These are phyloP conservation scores for Tipula unca DNA, from an alignment of 2,888 invertebrate genomes.

Conservation along the genomic window DNA sequence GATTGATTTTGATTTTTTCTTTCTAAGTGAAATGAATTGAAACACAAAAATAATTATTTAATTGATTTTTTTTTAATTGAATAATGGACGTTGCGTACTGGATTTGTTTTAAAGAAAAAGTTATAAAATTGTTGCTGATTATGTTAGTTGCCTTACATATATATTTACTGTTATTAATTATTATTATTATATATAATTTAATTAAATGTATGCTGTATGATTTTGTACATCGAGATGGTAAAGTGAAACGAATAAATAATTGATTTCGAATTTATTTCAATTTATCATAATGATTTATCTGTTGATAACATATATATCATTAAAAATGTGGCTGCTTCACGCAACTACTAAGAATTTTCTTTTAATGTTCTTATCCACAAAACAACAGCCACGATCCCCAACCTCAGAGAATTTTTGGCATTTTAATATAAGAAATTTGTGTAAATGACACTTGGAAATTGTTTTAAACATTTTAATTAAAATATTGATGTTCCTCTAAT, in stretches of 20 bases:
- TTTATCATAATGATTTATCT: too few relatives aligned
- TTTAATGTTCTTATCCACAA: too few relatives aligned
- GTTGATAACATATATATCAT: too few relatives aligned
- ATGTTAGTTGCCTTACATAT: neutral
- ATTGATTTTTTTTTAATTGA: neutral
- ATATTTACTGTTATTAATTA: neutral
- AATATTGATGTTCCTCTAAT: too few relatives aligned
- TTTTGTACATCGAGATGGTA: neutral
- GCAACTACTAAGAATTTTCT: too few relatives aligned
- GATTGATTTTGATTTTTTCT: neutral
- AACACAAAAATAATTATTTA: neutral
- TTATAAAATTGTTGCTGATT: neutral
- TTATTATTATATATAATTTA: neutral
- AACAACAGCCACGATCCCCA: too few relatives aligned
- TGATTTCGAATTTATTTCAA: too few relatives aligned
- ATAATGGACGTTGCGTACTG: constrained; percentile 8
- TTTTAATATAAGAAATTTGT: too few relatives aligned
- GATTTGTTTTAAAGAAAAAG: neutral
- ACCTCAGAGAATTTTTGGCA: too few relatives aligned
- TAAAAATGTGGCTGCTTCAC: too few relatives aligned
- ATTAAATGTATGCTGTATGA: neutral
- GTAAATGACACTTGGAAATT: too few relatives aligned
- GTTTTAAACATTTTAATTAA: too few relatives aligned
- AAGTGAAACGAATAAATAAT: neutral
- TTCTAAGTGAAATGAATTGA: neutral